Evolutionary conservation across 1,140 invertebrate species (phyloP).

Genomic region (Panagrolaimus sp.): DNA sequence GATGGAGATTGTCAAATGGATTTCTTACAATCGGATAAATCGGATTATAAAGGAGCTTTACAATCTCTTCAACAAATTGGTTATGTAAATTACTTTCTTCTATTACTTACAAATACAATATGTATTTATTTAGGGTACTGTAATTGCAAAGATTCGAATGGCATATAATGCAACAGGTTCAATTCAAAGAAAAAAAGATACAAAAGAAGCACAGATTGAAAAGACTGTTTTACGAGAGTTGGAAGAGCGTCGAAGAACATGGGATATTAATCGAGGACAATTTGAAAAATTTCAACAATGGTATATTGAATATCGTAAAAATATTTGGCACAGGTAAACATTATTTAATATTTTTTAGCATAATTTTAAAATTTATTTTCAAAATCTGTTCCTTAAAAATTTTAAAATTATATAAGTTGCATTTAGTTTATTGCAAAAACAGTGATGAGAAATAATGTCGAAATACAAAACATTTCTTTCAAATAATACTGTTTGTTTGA

Average conservation of each 20-base stretch:
- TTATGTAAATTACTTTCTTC: slow-evolving; percentile 40
- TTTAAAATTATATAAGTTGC: too few relatives aligned
- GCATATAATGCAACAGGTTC: slow-evolving; percentile 51
- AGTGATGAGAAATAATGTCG: too few relatives aligned
- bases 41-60: slow-evolving; percentile 52
- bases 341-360: too few relatives aligned
- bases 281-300: slow-evolving; percentile 55
- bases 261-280: slow-evolving; percentile 51
- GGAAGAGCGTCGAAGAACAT: slow-evolving; percentile 35
- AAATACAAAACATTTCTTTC: too few relatives aligned
- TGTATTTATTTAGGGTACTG: slow-evolving; percentile 48
- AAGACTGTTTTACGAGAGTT: slow-evolving; percentile 44
- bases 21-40: slow-evolving; percentile 47
- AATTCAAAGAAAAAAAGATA: slow-evolving; percentile 40
- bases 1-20: slow-evolving; percentile 56
- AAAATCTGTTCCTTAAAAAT: too few relatives aligned
- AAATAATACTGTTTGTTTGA: too few relatives aligned
- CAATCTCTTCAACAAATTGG: slow-evolving; percentile 54
- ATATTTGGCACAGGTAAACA: slow-evolving; percentile 50
- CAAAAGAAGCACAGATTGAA: slow-evolving; percentile 55
- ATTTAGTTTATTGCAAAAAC: too few relatives aligned
- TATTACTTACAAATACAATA: not conserved
- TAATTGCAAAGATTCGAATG: slow-evolving; percentile 55
- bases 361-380: too few relatives aligned
- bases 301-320: slow-evolving; percentile 54